Base-by-base conservation (phyloP, 2,888 invertebrate species). In the Drosophila mercatorum region DNA sequence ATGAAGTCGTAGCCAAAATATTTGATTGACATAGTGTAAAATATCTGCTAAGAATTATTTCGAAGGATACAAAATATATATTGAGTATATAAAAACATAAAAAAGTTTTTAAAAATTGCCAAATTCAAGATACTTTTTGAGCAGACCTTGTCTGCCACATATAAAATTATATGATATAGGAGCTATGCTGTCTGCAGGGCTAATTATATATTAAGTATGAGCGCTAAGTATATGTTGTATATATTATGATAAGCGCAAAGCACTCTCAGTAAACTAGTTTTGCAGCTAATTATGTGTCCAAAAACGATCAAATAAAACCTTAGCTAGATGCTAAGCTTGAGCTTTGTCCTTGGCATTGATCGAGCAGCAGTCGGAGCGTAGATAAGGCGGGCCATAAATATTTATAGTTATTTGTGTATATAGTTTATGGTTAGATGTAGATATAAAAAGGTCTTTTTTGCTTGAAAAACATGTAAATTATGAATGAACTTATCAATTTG, bases 331-430 rank as follows among this genome's bases (percentile, higher is more conserved):
- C 44, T 6, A 47, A 31, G 47, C 7, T 8, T n/a, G 2, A n/a
- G 2, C 5, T 17, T 51, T 17, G 17, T 51, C 51, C 36, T 51
- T 36, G 51, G n/a, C 51, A 51, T 51, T 51, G 34, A 51, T 49
- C 31, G 31, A 11, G 31, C 34, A 6, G 11, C 28, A 8, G 5
- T 49, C 11, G 5, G 17, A 28, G 31, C 10, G 4, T 10, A 10
- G 49, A 34, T 34, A 49, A 34, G 49, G 2, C 2, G 10, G 34
- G 17, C 3, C 7, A 51, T 49, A 49, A 49, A 31, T 31, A 49
- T 49, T 31, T 49, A 49, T 28, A 47, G 28, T 1, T n/a, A 5
- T 28, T 47, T 28, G 14, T 14, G 14, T 49, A n/a, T 49, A n/a
- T 46, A 22, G 22, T 22, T 22, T 2, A 22, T 22, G 2, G 22